phyloP scores from a whole-genome alignment of 2,113 vertebrate species.

The Pedionomus torquatus region DNA sequence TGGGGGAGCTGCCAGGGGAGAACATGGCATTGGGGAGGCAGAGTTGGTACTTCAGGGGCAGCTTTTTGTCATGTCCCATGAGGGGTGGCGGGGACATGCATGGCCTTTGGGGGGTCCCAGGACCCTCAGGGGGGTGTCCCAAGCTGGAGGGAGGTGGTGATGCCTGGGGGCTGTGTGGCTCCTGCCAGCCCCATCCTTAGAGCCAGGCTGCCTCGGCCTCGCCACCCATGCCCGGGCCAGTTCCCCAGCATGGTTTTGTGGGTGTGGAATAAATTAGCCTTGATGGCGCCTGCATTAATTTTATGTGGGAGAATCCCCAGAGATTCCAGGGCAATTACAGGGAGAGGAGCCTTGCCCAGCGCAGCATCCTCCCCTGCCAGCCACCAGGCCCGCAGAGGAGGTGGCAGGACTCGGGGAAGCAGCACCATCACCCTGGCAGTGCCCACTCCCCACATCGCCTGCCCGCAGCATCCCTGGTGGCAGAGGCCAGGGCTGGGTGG shows the following conservation, averaged over 20 bases:
- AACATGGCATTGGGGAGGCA: background rate
- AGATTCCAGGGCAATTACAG: constrained; percentile 29
- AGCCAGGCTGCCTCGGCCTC: accelerated
- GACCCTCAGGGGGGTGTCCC: background rate
- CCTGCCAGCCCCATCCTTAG: background rate
- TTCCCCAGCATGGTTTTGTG: background rate
- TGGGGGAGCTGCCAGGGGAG: background rate
- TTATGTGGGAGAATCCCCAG: constrained; percentile 50
- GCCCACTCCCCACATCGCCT: background rate
- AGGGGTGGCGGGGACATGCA: accelerated
- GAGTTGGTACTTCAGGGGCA: background rate
- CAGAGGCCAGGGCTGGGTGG: background rate
- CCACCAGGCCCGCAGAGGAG: accelerated
- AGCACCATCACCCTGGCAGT: accelerated
- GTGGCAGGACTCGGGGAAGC: background rate
- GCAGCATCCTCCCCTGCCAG: background rate
- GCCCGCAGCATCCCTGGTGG: accelerated
- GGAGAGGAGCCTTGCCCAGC: background rate
- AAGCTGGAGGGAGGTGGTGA: accelerated
- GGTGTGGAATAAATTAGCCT: constrained; percentile 26
- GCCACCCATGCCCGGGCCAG: background rate
- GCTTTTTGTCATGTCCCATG: accelerated
- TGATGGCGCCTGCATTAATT: constrained; percentile 53
- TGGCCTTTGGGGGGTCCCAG: background rate
- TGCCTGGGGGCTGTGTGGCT: background rate